Percentiles rank a stretch among this genome's conserved stretches.
These are phyloP conservation scores for Drosophila mayri DNA, from an alignment of 1,140 invertebrate species.

Conservation along the genomic window DNA sequence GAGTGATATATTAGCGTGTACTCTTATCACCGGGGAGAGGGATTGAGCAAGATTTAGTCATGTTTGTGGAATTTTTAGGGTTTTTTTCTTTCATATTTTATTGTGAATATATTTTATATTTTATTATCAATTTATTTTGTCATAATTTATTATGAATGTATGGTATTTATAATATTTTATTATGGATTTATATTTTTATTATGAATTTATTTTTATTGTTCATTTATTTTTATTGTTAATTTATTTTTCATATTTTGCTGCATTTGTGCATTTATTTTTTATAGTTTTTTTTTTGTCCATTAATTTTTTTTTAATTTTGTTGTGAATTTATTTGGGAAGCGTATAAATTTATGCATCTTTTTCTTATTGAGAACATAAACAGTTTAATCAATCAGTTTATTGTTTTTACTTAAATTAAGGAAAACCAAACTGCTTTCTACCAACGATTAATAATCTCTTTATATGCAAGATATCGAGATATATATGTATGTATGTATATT, in stretches of 20 bases:
- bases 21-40: slow-evolving; percentile 5
- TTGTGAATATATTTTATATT: neutral
- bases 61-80: neutral
- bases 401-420: neutral
- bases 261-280: too few relatives aligned
- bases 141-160: neutral
- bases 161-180: neutral
- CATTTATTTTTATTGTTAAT: neutral
- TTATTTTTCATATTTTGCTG: neutral
- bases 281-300: too few relatives aligned
- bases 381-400: neutral
- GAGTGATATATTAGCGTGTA: slow-evolving; percentile 21
- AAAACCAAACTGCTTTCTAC: neutral
- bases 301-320: too few relatives aligned
- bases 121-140: too few relatives aligned
- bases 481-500: neutral
- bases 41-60: neutral
- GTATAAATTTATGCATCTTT: neutral
- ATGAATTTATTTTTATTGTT: neutral
- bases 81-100: neutral
- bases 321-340: too few relatives aligned
- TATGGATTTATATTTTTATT: too few relatives aligned
- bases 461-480: neutral
- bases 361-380: neutral
- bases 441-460: neutral